Percentiles rank a stretch among this genome's conserved stretches.
Conservation (phyloP, 1,140 invertebrate species). For the Homarus americanus region DNA sequence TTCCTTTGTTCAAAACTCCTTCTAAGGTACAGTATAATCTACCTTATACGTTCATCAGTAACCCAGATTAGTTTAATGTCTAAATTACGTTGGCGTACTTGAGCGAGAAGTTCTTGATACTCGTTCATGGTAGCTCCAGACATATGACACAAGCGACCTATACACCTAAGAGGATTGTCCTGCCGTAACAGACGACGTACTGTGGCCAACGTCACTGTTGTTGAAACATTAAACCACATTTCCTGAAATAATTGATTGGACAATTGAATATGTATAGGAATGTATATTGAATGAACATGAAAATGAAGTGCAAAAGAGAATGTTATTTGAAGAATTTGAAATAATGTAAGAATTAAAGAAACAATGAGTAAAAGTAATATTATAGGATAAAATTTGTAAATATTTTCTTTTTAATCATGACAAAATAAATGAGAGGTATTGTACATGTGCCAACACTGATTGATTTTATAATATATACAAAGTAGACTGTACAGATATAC, state of each 20-base stretch:
- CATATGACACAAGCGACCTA: slow-evolving; percentile 65
- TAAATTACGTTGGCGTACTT: slow-evolving; percentile 45
- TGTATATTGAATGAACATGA: neutral
- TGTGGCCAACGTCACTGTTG: slow-evolving; percentile 55
- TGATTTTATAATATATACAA: too few relatives aligned
- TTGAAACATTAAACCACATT: slow-evolving; percentile 68
- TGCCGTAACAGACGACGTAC: slow-evolving; percentile 39
- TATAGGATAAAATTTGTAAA: too few relatives aligned
- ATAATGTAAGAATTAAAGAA: too few relatives aligned
- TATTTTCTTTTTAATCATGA: too few relatives aligned
- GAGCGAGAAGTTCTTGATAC: slow-evolving; percentile 49
- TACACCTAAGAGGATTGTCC: slow-evolving; percentile 20
- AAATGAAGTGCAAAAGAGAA: too few relatives aligned
- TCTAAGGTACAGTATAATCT: neutral
- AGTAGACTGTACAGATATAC: too few relatives aligned
- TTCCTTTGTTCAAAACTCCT: neutral
- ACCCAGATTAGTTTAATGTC: slow-evolving; percentile 65
- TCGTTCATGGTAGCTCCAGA: slow-evolving; percentile 44
- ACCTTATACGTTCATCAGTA: slow-evolving; percentile 54
- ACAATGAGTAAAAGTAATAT: too few relatives aligned
- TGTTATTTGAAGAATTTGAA: too few relatives aligned
- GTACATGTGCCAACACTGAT: too few relatives aligned
- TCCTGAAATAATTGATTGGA: slow-evolving; percentile 36
- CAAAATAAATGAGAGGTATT: too few relatives aligned
- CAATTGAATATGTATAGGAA: neutral